phyloP scores from a whole-genome alignment of 2,113 vertebrate genomes.

The Salvator merianae region DNA sequence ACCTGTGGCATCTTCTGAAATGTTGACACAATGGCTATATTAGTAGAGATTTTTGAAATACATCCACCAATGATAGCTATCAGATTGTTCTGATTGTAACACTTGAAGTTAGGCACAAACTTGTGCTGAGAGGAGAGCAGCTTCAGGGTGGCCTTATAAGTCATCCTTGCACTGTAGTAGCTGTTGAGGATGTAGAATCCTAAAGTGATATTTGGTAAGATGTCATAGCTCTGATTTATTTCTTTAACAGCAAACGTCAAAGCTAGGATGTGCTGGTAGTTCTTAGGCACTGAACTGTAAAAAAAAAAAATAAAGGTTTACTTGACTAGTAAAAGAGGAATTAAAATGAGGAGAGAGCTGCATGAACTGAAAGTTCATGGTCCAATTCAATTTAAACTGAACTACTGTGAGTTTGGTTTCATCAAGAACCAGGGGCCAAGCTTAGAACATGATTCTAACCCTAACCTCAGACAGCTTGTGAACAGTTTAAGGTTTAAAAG shows the following conservation, averaged over 20 bases:
- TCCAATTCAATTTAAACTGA: too few species aligned
- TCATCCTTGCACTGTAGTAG: background rate
- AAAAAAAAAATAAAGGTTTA: too few species aligned
- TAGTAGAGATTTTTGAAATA: background rate
- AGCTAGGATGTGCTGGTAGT: background rate
- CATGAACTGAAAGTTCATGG: too few species aligned
- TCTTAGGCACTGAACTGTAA: conserved; percentile 4
- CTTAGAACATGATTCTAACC: too few species aligned
- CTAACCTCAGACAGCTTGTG: too few species aligned
- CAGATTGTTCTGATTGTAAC: background rate
- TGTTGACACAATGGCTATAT: background rate
- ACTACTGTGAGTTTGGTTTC: too few species aligned
- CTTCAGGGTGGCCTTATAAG: background rate
- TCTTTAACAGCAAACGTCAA: conserved; percentile 1
- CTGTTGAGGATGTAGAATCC: background rate
- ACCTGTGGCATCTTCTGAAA: background rate
- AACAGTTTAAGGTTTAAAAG: too few species aligned
- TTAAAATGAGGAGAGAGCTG: background rate
- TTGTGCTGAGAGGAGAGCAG: background rate
- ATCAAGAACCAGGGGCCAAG: too few species aligned
- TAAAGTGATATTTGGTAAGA: background rate
- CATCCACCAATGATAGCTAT: background rate
- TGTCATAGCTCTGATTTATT: background rate
- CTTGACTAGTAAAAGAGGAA: background rate
- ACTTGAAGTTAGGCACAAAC: background rate